These are phyloP conservation scores for Stenichneumon culpator DNA, from an alignment of 2,888 invertebrate genomes.

Conservation along the genomic window DNA sequence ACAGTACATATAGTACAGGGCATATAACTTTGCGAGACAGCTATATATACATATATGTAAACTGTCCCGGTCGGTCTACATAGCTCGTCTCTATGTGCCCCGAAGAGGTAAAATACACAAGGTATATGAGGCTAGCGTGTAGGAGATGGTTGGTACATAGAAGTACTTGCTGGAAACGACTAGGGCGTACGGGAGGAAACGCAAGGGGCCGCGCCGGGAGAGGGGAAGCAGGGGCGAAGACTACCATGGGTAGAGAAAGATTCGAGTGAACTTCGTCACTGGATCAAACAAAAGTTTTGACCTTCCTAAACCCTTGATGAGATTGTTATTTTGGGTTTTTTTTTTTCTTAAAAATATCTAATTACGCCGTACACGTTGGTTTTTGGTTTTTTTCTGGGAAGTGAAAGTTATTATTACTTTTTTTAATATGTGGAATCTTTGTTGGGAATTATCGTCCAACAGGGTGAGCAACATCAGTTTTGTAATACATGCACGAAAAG, in stretches of 20 bases:
- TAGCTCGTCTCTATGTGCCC: constrained; percentile 62
- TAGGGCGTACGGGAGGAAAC: constrained; percentile 77
- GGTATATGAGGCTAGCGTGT: constrained; percentile 80
- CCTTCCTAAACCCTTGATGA: constrained; percentile 43
- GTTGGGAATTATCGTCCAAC: not conserved
- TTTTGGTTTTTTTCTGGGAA: not conserved
- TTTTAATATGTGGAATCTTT: not conserved
- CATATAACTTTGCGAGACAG: constrained; percentile 46
- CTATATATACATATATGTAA: constrained; percentile 51
- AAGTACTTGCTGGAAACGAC: constrained; percentile 84
- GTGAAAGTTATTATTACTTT: not conserved
- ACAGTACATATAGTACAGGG: constrained; percentile 30
- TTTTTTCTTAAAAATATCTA: not conserved
- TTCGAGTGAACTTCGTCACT: constrained; percentile 70
- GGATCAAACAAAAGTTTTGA: constrained; percentile 60
- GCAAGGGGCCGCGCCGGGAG: constrained; percentile 64
- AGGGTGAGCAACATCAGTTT: not conserved
- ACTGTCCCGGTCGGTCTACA: constrained; percentile 62
- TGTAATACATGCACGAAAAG: no score
- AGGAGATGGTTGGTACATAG: constrained; percentile 83
- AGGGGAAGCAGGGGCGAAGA: constrained; percentile 50
- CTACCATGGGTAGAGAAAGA: constrained; percentile 56
- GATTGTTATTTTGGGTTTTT: not conserved
- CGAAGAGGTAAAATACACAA: constrained; percentile 77
- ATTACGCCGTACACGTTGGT: not conserved